A percentile compares a stretch with the other conserved stretches of the same genome.
Evolutionary conservation across 1,140 invertebrate species (phyloP).

Genomic region (Hypsibius dujardini): DNA sequence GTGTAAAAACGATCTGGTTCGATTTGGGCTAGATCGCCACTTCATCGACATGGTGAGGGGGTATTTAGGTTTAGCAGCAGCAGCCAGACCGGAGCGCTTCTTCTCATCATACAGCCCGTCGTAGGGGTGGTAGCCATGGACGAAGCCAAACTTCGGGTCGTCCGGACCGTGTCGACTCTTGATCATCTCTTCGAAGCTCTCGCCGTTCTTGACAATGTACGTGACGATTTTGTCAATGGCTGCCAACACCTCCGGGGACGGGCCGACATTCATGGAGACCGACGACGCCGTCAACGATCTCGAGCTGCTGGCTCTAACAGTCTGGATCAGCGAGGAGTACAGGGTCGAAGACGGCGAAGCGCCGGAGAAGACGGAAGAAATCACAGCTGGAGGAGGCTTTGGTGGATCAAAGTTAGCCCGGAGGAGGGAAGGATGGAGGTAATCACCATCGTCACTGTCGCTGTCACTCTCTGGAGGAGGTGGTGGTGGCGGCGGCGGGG

Average conservation of each 20-base stretch:
- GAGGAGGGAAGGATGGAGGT: slow-evolving; percentile 57
- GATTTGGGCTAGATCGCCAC: no score
- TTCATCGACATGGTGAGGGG: neutral
- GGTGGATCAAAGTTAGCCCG: slow-evolving; percentile 22
- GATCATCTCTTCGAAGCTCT: slow-evolving; percentile 54
- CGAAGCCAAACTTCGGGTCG: slow-evolving; percentile 14
- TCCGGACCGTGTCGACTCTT: slow-evolving; percentile 8
- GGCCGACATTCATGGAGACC: slow-evolving; percentile 29
- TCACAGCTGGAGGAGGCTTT: slow-evolving; percentile 18
- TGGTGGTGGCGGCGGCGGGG: slow-evolving; percentile 20
- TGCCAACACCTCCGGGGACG: slow-evolving; percentile 55
- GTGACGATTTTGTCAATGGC: slow-evolving; percentile 88
- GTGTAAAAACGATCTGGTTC: no score
- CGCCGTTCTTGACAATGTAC: slow-evolving; percentile 81
- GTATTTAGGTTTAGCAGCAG: neutral
- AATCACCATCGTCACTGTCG: slow-evolving; percentile 34
- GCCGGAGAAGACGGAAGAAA: neutral
- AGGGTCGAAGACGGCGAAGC: neutral
- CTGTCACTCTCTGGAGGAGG: slow-evolving; percentile 17
- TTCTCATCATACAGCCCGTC: neutral
- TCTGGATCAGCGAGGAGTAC: neutral
- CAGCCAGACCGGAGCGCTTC: neutral
- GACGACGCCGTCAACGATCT: neutral
- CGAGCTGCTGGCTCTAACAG: neutral
- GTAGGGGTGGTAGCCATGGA: slow-evolving; percentile 16